A percentile compares a stretch with the other conserved stretches of the same genome.
Evolutionary conservation across 2,888 invertebrate species (phyloP).

Genomic region (Xylota sylvarum): DNA sequence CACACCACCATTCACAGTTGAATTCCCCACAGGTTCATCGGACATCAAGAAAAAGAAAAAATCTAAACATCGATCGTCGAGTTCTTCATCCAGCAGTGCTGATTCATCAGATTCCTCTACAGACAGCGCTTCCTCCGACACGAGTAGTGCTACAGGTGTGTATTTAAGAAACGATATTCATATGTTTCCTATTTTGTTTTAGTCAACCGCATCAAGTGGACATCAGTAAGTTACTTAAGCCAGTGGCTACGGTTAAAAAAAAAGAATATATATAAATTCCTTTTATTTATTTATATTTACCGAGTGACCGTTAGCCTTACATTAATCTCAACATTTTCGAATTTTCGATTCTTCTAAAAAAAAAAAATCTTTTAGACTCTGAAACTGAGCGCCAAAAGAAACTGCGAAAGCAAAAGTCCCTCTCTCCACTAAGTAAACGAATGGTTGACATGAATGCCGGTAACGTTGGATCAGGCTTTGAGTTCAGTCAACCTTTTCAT

Average conservation of each 20-base stretch:
- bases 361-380: constrained; percentile 79
- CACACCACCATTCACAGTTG: constrained; percentile 62
- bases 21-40: constrained; percentile 62
- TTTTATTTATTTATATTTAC: constrained; percentile 6
- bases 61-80: constrained; percentile 63
- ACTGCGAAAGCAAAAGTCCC: constrained; percentile 87
- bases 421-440: constrained; percentile 93
- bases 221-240: constrained; percentile 18
- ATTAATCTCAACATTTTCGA: constrained; percentile 18
- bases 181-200: constrained; percentile 39
- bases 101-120: constrained; percentile 58
- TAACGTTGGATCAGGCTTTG: constrained; percentile 80
- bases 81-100: constrained; percentile 55
- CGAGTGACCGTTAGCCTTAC: constrained; percentile 7
- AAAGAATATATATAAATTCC: background rate
- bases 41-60: constrained; percentile 75
- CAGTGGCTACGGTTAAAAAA: background rate
- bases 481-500: constrained; percentile 89
- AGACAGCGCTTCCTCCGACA: constrained; percentile 49
- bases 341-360: constrained; percentile 30
- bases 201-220: constrained; percentile 12
- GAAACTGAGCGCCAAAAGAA: constrained; percentile 85
- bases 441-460: constrained; percentile 90
- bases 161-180: constrained; percentile 29
- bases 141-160: constrained; percentile 65